Conservation (phyloP, 2,797 vertebrate species). For the Sternotherus odoratus region DNA sequence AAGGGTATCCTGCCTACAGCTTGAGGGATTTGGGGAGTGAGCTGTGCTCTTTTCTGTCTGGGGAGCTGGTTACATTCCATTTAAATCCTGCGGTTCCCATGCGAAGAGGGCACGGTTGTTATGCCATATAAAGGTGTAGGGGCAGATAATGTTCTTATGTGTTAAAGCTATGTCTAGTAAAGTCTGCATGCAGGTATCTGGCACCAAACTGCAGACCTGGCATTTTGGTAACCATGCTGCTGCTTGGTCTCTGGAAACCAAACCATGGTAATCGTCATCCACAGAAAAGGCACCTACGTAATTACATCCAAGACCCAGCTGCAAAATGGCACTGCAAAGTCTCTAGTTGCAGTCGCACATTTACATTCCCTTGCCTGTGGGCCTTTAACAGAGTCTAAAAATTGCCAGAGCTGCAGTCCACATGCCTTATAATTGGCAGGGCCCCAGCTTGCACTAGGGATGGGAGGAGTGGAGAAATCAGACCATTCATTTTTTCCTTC, state of each 20-base stretch:
- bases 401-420: background rate
- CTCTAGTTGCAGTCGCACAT: background rate
- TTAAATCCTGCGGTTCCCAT: background rate
- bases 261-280: background rate
- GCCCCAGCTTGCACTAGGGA: background rate
- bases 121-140: background rate
- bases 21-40: background rate
- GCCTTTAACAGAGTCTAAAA: background rate
- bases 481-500: background rate
- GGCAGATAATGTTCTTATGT: background rate
- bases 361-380: background rate
- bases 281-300: background rate
- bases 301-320: background rate
- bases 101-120: background rate
- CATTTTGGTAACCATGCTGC: background rate
- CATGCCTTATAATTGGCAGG: background rate
- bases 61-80: background rate
- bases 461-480: background rate
- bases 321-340: background rate
- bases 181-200: background rate
- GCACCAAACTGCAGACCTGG: background rate
- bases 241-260: background rate
- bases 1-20: background rate
- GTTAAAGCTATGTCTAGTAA: background rate
- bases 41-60: background rate